These are phyloP conservation scores for Trichonephila inaurata DNA, from an alignment of 1,140 invertebrate species.

Conservation along the genomic window DNA sequence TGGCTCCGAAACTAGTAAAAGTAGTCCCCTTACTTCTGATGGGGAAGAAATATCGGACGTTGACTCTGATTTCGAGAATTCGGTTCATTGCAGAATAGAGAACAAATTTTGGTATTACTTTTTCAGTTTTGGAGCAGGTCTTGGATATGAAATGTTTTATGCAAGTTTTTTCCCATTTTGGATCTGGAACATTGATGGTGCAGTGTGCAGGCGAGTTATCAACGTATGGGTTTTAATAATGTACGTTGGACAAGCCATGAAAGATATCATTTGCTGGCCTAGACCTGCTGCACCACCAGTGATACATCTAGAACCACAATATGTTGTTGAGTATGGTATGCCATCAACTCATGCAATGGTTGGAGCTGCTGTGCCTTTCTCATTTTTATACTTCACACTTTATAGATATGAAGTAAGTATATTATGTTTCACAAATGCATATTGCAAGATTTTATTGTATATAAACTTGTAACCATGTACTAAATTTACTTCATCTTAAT, in stretches of 20 bases:
- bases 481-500: no score
- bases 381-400: slow-evolving; percentile 89
- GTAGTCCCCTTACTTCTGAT: slow-evolving; percentile 65
- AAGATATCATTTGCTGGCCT: slow-evolving; percentile 92
- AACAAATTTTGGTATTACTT: slow-evolving; percentile 93
- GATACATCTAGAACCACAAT: slow-evolving; percentile 90
- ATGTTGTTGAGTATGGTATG: slow-evolving; percentile 95
- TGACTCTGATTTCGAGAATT: slow-evolving; percentile 78
- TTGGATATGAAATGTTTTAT: slow-evolving; percentile 95
- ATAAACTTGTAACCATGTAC: no score
- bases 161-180: slow-evolving; percentile 92
- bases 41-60: slow-evolving; percentile 70
- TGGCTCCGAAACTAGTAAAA: slow-evolving; percentile 56
- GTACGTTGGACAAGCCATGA: slow-evolving; percentile 92
- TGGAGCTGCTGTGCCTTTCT: slow-evolving; percentile 91
- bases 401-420: slow-evolving; percentile 88
- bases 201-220: slow-evolving; percentile 89
- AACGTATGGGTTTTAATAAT: slow-evolving; percentile 92
- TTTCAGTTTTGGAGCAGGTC: slow-evolving; percentile 89
- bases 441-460: no score
- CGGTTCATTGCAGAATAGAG: slow-evolving; percentile 83
- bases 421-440: no score
- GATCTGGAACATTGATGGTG: slow-evolving; percentile 95
- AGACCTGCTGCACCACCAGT: slow-evolving; percentile 91
- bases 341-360: slow-evolving; percentile 97